A percentile compares a stretch with the other conserved stretches of the same genome.
Evolutionary conservation across 2,888 invertebrate species (phyloP).

Genomic region (Camptogramma bilineatum): DNA sequence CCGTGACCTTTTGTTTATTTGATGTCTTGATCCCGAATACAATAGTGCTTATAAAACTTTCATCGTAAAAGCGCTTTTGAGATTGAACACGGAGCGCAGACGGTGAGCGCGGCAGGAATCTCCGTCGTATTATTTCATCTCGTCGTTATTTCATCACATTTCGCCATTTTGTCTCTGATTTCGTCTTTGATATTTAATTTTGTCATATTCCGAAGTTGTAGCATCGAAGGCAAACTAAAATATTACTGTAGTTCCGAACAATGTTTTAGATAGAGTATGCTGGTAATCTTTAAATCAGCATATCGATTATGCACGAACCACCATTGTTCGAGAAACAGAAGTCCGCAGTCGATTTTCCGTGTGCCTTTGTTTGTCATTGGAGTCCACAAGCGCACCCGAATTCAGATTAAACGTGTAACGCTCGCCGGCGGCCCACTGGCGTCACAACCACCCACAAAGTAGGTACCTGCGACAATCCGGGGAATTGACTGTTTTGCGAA

Average conservation of each 20-base stretch:
- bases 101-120: neutral
- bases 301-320: no score
- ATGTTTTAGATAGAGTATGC: neutral
- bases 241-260: neutral
- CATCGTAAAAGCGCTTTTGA: slow-evolving; percentile 13
- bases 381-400: neutral
- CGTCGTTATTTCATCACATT: slow-evolving; percentile 16
- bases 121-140: neutral
- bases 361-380: no score
- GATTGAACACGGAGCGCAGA: slow-evolving; percentile 2
- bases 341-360: no score
- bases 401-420: slow-evolving; percentile 3
- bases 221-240: neutral
- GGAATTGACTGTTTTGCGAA: slow-evolving; percentile 2
- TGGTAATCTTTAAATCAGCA: neutral
- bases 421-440: neutral
- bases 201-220: neutral
- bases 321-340: no score
- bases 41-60: slow-evolving; percentile 16
- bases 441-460: neutral
- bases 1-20: slow-evolving; percentile 28
- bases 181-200: neutral
- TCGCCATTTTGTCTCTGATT: neutral
- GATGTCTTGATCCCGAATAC: slow-evolving; percentile 27
- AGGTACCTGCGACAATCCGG: slow-evolving; percentile 3